Percentiles rank a stretch among this genome's conserved stretches.
Conservation (phyloP, 2,797 vertebrate species). For the Danio jaintianensis region DNA sequence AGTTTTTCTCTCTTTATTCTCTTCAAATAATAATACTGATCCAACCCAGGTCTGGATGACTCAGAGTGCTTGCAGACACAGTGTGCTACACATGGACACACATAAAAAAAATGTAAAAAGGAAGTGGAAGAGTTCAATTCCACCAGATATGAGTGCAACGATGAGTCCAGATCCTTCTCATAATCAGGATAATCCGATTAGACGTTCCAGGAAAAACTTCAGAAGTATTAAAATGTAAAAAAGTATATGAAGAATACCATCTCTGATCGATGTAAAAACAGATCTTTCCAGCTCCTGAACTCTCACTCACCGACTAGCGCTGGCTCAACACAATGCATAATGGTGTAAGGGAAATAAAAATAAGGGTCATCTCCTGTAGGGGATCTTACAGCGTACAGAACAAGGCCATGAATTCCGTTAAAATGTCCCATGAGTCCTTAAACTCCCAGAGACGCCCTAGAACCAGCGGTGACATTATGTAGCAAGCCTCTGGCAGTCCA, state of each 20-base stretch:
- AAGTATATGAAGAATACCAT: background rate
- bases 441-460: slow-evolving; percentile 38
- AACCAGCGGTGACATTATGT: slow-evolving; percentile 57
- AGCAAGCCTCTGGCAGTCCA: slow-evolving; percentile 31
- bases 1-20: background rate
- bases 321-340: slow-evolving; percentile 50
- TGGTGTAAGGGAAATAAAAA: slow-evolving; percentile 41
- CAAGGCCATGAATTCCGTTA: slow-evolving; percentile 24
- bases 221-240: background rate
- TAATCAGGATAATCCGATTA: background rate
- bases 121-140: background rate
- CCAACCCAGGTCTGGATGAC: slow-evolving; percentile 16
- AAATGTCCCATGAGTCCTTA: slow-evolving; percentile 30
- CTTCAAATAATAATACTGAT: background rate
- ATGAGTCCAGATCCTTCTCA: background rate
- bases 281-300: slow-evolving; percentile 4
- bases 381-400: slow-evolving; percentile 27
- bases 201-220: background rate
- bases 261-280: background rate
- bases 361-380: slow-evolving; percentile 43
- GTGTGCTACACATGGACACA: background rate
- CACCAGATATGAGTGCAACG: background rate
- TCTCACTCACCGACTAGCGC: slow-evolving; percentile 22
- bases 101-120: background rate
- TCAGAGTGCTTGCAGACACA: background rate